These are phyloP conservation scores for Bombylius discolor DNA, from an alignment of 2,888 invertebrate species.

Conservation along the genomic window DNA sequence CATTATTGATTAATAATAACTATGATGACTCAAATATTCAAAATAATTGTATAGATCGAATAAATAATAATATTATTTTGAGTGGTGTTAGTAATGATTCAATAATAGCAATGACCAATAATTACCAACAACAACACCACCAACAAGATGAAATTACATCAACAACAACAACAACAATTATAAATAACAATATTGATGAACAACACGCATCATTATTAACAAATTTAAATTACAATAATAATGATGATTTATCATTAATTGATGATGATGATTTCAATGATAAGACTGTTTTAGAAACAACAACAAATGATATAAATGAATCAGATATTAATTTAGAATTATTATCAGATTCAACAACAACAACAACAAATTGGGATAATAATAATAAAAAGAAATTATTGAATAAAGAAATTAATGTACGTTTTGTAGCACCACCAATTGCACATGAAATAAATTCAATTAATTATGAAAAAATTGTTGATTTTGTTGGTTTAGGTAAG, in stretches of 20 bases:
- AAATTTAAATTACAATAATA: background rate
- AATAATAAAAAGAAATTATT: background rate
- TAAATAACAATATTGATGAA: background rate
- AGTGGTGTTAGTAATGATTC: too few species aligned
- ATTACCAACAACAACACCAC: background rate
- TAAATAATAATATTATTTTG: too few species aligned
- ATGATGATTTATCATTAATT: background rate
- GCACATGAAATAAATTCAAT: conserved; percentile 30
- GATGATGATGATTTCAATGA: too few species aligned
- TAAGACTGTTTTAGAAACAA: background rate
- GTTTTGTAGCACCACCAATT: conserved; percentile 27
- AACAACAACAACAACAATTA: background rate
- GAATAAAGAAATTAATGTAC: conserved; percentile 10
- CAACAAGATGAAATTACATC: background rate
- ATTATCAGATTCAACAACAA: too few species aligned
- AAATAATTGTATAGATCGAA: too few species aligned
- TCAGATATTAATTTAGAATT: too few species aligned
- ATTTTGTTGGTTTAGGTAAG: conserved; percentile 50
- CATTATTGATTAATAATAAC: too few species aligned
- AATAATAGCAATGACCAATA: too few species aligned
- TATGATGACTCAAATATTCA: too few species aligned
- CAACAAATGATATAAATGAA: background rate
- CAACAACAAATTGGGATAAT: background rate
- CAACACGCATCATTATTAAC: background rate
- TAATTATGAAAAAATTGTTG: conserved; percentile 49